Conservation (phyloP, 30 jellyfish, hydroid and myxozoan genomes). For the Hydractinia echinata region DNA sequence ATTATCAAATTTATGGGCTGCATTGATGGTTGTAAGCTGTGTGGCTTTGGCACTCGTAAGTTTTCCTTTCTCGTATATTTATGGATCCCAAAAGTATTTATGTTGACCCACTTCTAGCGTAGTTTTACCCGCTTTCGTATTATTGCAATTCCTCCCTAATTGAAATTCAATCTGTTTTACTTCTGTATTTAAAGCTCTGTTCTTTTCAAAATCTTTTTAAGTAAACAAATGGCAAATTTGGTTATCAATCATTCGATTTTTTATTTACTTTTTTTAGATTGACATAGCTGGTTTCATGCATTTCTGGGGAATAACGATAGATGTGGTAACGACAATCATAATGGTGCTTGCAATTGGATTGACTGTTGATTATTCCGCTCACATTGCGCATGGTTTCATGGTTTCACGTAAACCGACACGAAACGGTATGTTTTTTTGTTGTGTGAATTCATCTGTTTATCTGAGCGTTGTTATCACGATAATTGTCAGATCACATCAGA, state of each 20-base stretch:
- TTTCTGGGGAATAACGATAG: slow-evolving; percentile 59
- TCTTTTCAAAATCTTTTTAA: too few relatives aligned
- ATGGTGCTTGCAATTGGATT: slow-evolving; percentile 54
- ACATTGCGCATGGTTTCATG: slow-evolving; percentile 66
- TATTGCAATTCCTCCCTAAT: too few relatives aligned
- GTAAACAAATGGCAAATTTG: too few relatives aligned
- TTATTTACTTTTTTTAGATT: slow-evolving; percentile 10
- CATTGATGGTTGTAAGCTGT: slow-evolving; percentile 25
- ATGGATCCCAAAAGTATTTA: too few relatives aligned
- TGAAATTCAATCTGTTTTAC: too few relatives aligned
- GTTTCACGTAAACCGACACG: slow-evolving; percentile 34
- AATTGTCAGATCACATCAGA: too few relatives aligned
- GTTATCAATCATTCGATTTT: too few relatives aligned
- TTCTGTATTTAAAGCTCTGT: too few relatives aligned
- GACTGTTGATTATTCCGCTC: slow-evolving; percentile 61
- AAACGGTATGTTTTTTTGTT: slow-evolving; percentile 28
- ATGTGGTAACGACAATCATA: slow-evolving; percentile 51
- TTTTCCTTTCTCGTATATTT: background rate
- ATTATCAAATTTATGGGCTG: slow-evolving; percentile 18
- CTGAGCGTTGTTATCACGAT: too few relatives aligned
- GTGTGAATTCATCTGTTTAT: too few relatives aligned
- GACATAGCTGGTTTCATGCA: slow-evolving; percentile 58
- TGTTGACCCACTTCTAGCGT: too few relatives aligned
- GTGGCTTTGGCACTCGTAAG: slow-evolving; percentile 37
- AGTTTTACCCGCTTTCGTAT: too few relatives aligned